Base-by-base conservation (phyloP, 64 coral and sea anemone genomes). In the Montipora efflorescens region DNA sequence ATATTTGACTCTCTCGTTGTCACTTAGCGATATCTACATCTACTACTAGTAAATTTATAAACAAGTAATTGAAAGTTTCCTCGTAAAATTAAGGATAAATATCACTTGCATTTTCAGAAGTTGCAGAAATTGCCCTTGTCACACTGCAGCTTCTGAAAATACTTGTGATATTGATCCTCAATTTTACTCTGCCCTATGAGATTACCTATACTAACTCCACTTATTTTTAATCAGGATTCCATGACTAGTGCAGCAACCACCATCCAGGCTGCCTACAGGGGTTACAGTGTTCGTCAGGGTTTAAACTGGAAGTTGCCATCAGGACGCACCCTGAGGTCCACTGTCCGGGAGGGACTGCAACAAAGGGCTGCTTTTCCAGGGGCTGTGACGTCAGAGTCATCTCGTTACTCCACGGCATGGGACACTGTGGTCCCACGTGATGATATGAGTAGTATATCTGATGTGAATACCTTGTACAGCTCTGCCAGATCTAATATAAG, bases 201-300 rank as follows among this genome's bases (percentile, higher is more conserved):
- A 36, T 36, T 36, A 64, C 61, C 14, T 64, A 16, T 16, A 12
- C 7, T 57, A 8, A 11, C 11, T 11, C 11, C 53, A 57, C 11
- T 4, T 11, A 57, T 3, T 8, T 57, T 64, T 12, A 10, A 73
- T 11, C 44, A 93, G 92, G 84, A 88, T 50, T 47, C 57, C 21
- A 88, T 73, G 67, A 88, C 88, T n/a, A 88, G 74, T 43, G 98
- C 98, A 13, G 98, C 95, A 19, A 99, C 98, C 19, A 99, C 91
- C 44, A 99, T 99, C 73, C 98, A 99, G 67, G 98, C 98, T 5
- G 92, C 79, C 3, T 99, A 94, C 49, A 87, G 98, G 48, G 98
- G 98, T 14, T 92, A 99, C 84, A 99, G 92, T 66, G 91, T 93
- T 16, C 91, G 98, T 4, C 92, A 99, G 9, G 92, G 98, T 11